A percentile compares a stretch with the other conserved stretches of the same genome.
phyloP scores from a whole-genome alignment of 2,888 invertebrate species.

The Megaustenia siamemsis region DNA sequence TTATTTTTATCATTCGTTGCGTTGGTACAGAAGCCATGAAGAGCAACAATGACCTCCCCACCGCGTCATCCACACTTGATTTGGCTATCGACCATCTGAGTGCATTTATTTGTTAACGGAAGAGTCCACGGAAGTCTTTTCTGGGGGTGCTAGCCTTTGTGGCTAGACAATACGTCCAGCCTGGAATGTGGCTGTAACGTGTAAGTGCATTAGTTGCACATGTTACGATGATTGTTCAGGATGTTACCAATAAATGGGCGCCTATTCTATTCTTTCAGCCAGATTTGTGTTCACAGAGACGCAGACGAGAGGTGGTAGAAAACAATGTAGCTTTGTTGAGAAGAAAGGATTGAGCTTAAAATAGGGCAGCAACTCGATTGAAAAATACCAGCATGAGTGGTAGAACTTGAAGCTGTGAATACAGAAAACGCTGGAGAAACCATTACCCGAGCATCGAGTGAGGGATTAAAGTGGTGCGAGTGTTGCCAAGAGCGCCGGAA shows the following conservation, averaged over 20 bases:
- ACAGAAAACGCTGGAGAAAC: too few species aligned
- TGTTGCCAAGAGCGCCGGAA: too few species aligned
- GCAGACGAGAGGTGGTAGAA: background rate
- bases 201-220: slow-evolving; percentile 25
- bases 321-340: background rate
- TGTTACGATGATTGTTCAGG: slow-evolving; percentile 3
- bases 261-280: background rate
- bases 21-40: background rate
- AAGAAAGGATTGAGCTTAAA: background rate
- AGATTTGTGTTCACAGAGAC: background rate
- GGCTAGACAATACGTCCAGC: slow-evolving; percentile 18
- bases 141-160: slow-evolving; percentile 35
- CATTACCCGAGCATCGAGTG: too few species aligned
- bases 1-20: slow-evolving; percentile 52
- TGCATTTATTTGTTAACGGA: slow-evolving; percentile 49
- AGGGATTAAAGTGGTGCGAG: too few species aligned
- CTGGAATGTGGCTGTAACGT: background rate
- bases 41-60: background rate
- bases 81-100: slow-evolving; percentile 5
- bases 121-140: slow-evolving; percentile 49
- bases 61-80: background rate
- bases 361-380: background rate
- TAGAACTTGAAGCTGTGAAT: too few species aligned
- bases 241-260: slow-evolving; percentile 15
- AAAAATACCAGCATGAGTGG: too few species aligned